phyloP scores from a whole-genome alignment of 2,888 invertebrate species.

The Epistrophella euchroma region DNA sequence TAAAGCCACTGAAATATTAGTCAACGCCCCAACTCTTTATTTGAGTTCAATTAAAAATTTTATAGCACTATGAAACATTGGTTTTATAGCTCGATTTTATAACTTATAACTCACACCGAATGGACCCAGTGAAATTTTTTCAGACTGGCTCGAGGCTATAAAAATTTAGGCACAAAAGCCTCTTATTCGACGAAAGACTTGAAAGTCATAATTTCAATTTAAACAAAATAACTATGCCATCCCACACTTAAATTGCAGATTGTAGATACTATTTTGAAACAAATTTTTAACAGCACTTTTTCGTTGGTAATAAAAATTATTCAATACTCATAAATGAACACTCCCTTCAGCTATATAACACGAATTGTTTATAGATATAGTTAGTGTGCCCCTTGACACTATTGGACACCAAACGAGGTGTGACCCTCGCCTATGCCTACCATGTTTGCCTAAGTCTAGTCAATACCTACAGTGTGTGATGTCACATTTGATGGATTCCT shows the following conservation, averaged over 20 bases:
- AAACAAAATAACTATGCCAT: slow-evolving; percentile 29
- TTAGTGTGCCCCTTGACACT: slow-evolving; percentile 43
- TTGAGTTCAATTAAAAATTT: no score
- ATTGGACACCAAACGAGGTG: slow-evolving; percentile 39
- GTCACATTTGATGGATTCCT: slow-evolving; percentile 40
- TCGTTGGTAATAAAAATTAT: slow-evolving; percentile 58
- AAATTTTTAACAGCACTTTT: slow-evolving; percentile 53
- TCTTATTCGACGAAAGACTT: slow-evolving; percentile 21
- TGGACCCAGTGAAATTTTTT: no score
- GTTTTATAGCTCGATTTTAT: no score
- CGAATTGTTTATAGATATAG: background rate
- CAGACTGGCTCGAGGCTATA: background rate
- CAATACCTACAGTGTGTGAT: background rate
- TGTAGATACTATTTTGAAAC: slow-evolving; percentile 26
- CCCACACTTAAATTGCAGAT: slow-evolving; percentile 49
- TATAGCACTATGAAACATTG: no score
- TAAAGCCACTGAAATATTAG: no score
- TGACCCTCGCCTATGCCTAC: slow-evolving; percentile 14
- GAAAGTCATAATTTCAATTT: slow-evolving; percentile 27
- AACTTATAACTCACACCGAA: no score
- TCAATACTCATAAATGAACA: slow-evolving; percentile 42
- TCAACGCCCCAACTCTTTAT: no score
- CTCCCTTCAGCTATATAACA: slow-evolving; percentile 10
- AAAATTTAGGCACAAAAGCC: slow-evolving; percentile 33
- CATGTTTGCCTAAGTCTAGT: no score